phyloP scores from a whole-genome alignment of 2,113 vertebrate genomes.

The Perca flavescens region DNA sequence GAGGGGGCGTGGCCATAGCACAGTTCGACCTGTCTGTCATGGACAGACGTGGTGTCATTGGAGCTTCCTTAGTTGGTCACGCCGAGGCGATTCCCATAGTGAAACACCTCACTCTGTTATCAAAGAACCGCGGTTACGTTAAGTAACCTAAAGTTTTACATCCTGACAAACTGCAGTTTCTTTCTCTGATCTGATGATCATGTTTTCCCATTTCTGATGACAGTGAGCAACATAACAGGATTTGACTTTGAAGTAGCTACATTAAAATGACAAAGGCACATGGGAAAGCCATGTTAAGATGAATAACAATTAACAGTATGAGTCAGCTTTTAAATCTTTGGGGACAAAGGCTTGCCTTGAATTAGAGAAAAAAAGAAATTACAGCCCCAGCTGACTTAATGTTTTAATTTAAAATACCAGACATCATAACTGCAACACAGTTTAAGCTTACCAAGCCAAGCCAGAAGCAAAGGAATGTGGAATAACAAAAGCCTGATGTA shows the following conservation, averaged over 20 bases:
- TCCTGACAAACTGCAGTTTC: conserved; percentile 4
- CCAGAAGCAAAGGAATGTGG: conserved; percentile 26
- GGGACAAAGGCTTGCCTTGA: conserved; percentile 48
- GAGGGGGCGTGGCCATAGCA: too few relatives aligned
- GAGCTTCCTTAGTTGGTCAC: too few relatives aligned
- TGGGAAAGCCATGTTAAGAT: conserved; percentile 52
- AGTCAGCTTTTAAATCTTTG: conserved; percentile 52
- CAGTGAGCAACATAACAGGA: conserved; percentile 8
- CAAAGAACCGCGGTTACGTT: too few relatives aligned
- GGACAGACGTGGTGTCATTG: too few relatives aligned
- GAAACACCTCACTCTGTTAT: too few relatives aligned
- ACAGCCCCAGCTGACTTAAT: conserved; percentile 27
- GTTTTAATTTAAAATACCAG: conserved; percentile 60
- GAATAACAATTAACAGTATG: conserved; percentile 60
- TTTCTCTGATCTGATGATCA: conserved; percentile 1
- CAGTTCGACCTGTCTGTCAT: too few relatives aligned
- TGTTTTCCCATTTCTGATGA: conserved; percentile 19
- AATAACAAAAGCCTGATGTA: conserved; percentile 24
- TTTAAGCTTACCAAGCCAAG: conserved; percentile 25
- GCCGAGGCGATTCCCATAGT: too few relatives aligned
- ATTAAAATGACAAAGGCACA: conserved; percentile 61
- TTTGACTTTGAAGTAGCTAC: conserved; percentile 53
- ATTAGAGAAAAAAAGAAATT: conserved; percentile 53
- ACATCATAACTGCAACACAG: conserved; percentile 47
- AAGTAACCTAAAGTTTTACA: background rate